A percentile compares a stretch with the other conserved stretches of the same genome.
Conservation (phyloP, 2,888 invertebrate genomes). For the Xestobium rufovillosum region DNA sequence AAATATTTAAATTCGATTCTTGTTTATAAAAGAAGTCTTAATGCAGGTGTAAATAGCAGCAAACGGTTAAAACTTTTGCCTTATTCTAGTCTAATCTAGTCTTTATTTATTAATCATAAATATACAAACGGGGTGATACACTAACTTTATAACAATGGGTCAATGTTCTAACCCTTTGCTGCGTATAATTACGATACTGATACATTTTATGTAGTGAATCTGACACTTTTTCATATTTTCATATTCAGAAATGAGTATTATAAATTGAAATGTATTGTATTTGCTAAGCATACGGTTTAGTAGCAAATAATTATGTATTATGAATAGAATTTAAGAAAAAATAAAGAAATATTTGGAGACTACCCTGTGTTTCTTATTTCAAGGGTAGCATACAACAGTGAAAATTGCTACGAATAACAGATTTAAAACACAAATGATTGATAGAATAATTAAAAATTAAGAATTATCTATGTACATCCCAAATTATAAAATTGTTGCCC, state of each 20-base stretch:
- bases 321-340: slow-evolving; percentile 33
- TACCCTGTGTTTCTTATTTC: no score
- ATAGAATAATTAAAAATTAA: no score
- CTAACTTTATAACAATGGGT: slow-evolving; percentile 22
- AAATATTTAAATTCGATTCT: slow-evolving; percentile 12
- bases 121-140: slow-evolving; percentile 33
- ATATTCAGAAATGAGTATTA: slow-evolving; percentile 38
- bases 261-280: slow-evolving; percentile 37
- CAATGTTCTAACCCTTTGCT: slow-evolving; percentile 18
- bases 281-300: slow-evolving; percentile 39
- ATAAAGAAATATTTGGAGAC: slow-evolving; percentile 32
- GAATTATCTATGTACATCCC: no score
- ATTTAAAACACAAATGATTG: no score
- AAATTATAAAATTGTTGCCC: no score
- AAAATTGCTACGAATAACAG: no score
- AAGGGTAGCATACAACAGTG: no score
- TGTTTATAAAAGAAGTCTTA: slow-evolving; percentile 21
- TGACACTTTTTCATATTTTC: slow-evolving; percentile 35
- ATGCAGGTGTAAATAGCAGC: slow-evolving; percentile 24
- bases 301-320: slow-evolving; percentile 40
- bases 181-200: slow-evolving; percentile 7
- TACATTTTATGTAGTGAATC: slow-evolving; percentile 31
- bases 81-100: slow-evolving; percentile 32
- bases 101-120: slow-evolving; percentile 28
- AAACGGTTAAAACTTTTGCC: slow-evolving; percentile 26